Percentiles rank a stretch among this genome's conserved stretches.
Evolutionary conservation across 1,140 invertebrate species (phyloP).

Genomic region (Halesus radiatus): DNA sequence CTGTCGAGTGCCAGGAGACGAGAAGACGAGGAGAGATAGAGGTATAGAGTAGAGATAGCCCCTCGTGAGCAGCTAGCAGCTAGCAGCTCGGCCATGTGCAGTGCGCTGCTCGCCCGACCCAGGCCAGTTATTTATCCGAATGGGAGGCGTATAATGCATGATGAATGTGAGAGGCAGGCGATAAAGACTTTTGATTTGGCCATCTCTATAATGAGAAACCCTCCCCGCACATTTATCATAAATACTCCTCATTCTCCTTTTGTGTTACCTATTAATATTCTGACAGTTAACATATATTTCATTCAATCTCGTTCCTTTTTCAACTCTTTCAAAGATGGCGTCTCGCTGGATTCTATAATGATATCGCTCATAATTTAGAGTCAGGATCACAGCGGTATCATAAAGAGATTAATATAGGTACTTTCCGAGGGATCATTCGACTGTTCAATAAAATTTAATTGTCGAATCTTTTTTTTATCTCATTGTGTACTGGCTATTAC

Average conservation of each 20-base stretch:
- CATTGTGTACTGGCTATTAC: slow-evolving; percentile 49
- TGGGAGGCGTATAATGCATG: slow-evolving; percentile 52
- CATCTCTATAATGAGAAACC: slow-evolving; percentile 58
- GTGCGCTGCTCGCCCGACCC: neutral
- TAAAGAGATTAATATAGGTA: slow-evolving; percentile 57
- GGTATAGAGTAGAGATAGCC: neutral
- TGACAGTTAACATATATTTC: slow-evolving; percentile 58
- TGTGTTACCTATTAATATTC: slow-evolving; percentile 58
- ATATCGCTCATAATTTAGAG: slow-evolving; percentile 58
- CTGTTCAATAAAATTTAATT: slow-evolving; percentile 57
- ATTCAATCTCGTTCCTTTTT: slow-evolving; percentile 55
- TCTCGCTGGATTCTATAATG: slow-evolving; percentile 56
- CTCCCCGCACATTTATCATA: slow-evolving; percentile 57
- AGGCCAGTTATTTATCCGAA: slow-evolving; percentile 46
- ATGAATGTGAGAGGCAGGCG: slow-evolving; percentile 56
- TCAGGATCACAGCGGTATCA: slow-evolving; percentile 56
- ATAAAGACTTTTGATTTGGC: slow-evolving; percentile 58
- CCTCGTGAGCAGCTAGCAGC: too few species aligned
- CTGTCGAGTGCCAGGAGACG: slow-evolving; percentile 24
- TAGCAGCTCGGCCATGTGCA: neutral
- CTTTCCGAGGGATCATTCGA: slow-evolving; percentile 54
- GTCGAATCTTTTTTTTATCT: slow-evolving; percentile 50
- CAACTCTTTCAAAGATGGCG: slow-evolving; percentile 53
- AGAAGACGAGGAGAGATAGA: slow-evolving; percentile 3
- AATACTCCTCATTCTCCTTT: slow-evolving; percentile 54